Base-by-base conservation (phyloP, 2,797 vertebrate species). In the Sebastes trivittatus region DNA sequence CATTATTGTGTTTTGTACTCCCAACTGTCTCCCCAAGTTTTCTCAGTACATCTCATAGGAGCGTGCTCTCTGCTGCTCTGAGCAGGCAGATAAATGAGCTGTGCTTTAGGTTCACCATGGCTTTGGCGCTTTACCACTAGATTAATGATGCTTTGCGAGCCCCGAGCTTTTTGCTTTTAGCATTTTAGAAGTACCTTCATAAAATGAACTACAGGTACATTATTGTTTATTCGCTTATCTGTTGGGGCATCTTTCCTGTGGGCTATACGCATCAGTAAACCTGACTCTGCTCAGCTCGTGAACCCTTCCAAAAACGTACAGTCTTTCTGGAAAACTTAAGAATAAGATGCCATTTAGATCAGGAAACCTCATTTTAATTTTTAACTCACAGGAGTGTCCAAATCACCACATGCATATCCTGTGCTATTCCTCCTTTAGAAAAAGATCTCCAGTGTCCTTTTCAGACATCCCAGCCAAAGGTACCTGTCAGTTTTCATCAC, bases 61-160 rank as follows among this genome's bases (percentile, higher is more conserved):
- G 80, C 86, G 72, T 80, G 64, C 78, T 87, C 87, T 88, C 72
- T 89, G 86, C 81, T 64, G 81, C 90, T 93, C 86, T 36, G 90
- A 92, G 90, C 85, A 75, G 66, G 80, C 89, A 94, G 94, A 95
- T 94, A 94, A 95, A 96, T 95, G 93, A 95, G 93, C 89, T 88
- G 87, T 89, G 87, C 89, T 91, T 90, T 88, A 89, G 89, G 91
- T 94, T 93, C 88, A 90, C 88, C 74, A 25, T 85, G 84, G 89
- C 80, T 92, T 93, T 88, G 90, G 91, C 90, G 89, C 88, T 92
- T 93, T 93, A 85, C 89, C 66, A 67, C 77, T 92, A 93, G 92
- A 95, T 94, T 95, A 95, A 95, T 95, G 94, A 94, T 89, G 92
- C 92, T 89, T 91, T 85, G 74, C 89, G 49, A 88, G 90, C 90